A percentile compares a stretch with the other conserved stretches of the same genome.
These are phyloP conservation scores for Hirtodrosophila alboralis DNA, from an alignment of 2,888 invertebrate species.

Conservation along the genomic window DNA sequence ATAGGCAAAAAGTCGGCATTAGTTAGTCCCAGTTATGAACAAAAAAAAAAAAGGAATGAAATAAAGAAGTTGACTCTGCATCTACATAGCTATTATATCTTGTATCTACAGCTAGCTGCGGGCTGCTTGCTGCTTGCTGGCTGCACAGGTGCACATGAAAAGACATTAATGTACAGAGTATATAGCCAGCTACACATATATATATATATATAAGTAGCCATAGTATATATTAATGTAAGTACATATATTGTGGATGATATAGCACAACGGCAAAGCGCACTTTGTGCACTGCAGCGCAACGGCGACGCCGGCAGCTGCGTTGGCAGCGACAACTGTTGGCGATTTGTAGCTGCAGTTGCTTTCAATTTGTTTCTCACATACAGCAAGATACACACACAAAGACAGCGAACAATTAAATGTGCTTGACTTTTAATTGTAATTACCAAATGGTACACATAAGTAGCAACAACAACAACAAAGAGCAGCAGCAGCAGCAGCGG, in stretches of 20 bases:
- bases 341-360: slow-evolving; percentile 69
- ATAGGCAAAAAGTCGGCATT: slow-evolving; percentile 24
- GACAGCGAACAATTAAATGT: slow-evolving; percentile 60
- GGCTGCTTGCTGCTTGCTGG: slow-evolving; percentile 9
- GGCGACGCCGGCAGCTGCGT: slow-evolving; percentile 26
- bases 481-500: slow-evolving; percentile 30
- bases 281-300: slow-evolving; percentile 63
- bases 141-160: slow-evolving; percentile 69
- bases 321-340: slow-evolving; percentile 60
- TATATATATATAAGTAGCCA: slow-evolving; percentile 3
- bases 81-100: slow-evolving; percentile 26
- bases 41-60: not conserved
- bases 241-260: slow-evolving; percentile 37
- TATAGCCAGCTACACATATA: slow-evolving; percentile 19
- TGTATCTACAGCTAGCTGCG: slow-evolving; percentile 27
- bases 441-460: slow-evolving; percentile 71
- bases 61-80: slow-evolving; percentile 7
- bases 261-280: slow-evolving; percentile 42
- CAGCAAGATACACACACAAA: slow-evolving; percentile 12
- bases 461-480: slow-evolving; percentile 38
- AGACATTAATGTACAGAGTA: slow-evolving; percentile 48
- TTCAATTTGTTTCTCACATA: slow-evolving; percentile 59
- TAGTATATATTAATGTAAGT: slow-evolving; percentile 3
- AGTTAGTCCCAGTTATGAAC: slow-evolving; percentile 19
- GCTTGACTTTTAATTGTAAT: slow-evolving; percentile 78